phyloP scores from a whole-genome alignment of 2,797 vertebrate genomes.

The Numenius phaeopus region DNA sequence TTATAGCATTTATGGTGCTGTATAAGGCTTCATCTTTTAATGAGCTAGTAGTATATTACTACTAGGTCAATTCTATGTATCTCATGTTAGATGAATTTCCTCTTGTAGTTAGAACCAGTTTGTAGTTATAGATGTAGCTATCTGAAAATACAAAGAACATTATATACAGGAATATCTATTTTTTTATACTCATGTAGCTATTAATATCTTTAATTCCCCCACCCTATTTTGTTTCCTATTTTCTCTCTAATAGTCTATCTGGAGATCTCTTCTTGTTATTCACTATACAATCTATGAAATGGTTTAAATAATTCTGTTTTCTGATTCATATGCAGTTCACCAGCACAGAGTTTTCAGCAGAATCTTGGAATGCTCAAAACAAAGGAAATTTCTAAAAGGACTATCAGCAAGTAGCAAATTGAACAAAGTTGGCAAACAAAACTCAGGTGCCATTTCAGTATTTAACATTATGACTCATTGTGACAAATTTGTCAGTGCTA shows the following conservation, averaged over 20 bases:
- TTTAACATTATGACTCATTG: neutral
- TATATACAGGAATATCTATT: neutral
- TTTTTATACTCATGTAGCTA: neutral
- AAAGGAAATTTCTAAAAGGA: neutral
- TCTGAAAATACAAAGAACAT: neutral
- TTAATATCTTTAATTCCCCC: neutral
- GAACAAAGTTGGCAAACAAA: neutral
- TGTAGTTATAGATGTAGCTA: neutral
- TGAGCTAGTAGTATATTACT: neutral
- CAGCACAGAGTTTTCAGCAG: neutral
- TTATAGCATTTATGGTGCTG: neutral
- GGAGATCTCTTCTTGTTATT: neutral
- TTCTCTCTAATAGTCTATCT: neutral
- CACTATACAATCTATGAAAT: neutral
- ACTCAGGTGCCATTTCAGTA: neutral
- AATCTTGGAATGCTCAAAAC: neutral
- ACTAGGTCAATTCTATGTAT: neutral
- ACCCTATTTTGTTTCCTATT: neutral
- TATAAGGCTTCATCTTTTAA: neutral
- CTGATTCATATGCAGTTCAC: neutral
- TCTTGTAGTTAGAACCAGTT: neutral
- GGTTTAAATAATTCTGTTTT: neutral
- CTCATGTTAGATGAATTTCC: neutral
- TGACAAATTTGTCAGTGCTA: conserved; percentile 13
- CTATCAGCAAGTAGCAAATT: neutral